These are phyloP conservation scores for Achlya flavicornis DNA, from an alignment of 2,888 invertebrate genomes.

Conservation along the genomic window DNA sequence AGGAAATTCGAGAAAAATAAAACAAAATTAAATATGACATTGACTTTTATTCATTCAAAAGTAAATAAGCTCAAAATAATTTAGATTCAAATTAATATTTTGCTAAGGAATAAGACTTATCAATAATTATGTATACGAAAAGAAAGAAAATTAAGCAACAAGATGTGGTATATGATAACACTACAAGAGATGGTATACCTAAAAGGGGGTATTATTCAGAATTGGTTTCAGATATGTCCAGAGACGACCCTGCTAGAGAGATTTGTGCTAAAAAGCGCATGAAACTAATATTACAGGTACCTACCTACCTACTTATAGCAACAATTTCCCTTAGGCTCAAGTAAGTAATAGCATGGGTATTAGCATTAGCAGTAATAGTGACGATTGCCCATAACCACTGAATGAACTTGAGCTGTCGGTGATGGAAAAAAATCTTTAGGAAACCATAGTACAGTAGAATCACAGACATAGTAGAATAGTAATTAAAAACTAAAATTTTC, in stretches of 20 bases:
- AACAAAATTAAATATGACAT: background rate
- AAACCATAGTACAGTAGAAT: no score
- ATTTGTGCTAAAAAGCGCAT: slow-evolving; percentile 72
- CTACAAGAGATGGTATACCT: slow-evolving; percentile 58
- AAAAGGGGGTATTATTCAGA: slow-evolving; percentile 86
- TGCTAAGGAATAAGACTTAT: background rate
- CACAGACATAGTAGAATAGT: no score
- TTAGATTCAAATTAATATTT: background rate
- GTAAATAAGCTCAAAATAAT: background rate
- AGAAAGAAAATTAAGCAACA: slow-evolving; percentile 68
- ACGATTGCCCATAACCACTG: no score
- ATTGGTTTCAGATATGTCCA: slow-evolving; percentile 79
- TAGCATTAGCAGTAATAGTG: no score
- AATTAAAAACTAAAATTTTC: no score
- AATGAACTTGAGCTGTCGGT: no score
- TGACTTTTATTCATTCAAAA: slow-evolving; percentile 6
- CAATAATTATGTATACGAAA: slow-evolving; percentile 63
- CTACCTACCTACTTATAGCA: background rate
- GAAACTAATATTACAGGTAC: slow-evolving; percentile 70
- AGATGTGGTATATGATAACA: slow-evolving; percentile 71
- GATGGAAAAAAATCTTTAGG: no score
- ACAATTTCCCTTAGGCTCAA: no score
- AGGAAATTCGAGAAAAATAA: background rate
- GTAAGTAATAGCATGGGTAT: no score
- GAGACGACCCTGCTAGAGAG: slow-evolving; percentile 60